Evolutionary conservation across 2,113 vertebrate genomes (phyloP), one percentile per base, ranked within the genome.

Genomic region (Peromyscus maniculatus): DNA sequence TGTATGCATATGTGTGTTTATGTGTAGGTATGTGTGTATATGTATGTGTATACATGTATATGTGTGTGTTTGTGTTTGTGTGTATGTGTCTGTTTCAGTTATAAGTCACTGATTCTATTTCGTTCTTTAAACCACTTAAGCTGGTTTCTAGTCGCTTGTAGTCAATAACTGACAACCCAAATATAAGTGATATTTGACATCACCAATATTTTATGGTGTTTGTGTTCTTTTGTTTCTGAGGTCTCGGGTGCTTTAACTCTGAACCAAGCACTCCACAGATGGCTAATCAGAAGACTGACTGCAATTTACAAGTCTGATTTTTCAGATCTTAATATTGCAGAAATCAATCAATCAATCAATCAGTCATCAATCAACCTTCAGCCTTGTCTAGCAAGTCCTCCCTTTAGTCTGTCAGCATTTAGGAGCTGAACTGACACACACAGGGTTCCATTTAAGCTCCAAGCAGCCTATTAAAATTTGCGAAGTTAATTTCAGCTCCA

Each of bases 361-460:
- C 71, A 66, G 39, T 66, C 83, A 69, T 69, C 46, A 69, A 75
- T 21, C 49, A 79, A 71, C 82, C n/a, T 33, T 64, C 57, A 57
- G 10, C 19, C 21, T n/a, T 91, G 43, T 83, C 77, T 69, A 93
- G 26, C 5, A n/a, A 67, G 5, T 10, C 57, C 57, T 87, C 15
- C 78, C 52, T 62, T 96, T 59, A 52, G 8, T 78, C 36, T 90
- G 19, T 93, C 89, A 74, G 96, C 97, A 80, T 88, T 75, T 66
- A 83, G 62, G 74, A 93, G 97, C 96, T 97, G 92, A 95, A 84
- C 7, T n/a, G 57, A 97, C 93, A 91, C 93, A 91, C 78, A 78
- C 97, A 97, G 52, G 49, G 95, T 98, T 87, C 97, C 98, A 93
- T 87, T 88, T 86, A 91, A 94, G 89, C 87, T 97, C 39, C 49